A percentile compares a stretch with the other conserved stretches of the same genome.
phyloP scores from a whole-genome alignment of 2,888 invertebrate species.

The Meganola albula region DNA sequence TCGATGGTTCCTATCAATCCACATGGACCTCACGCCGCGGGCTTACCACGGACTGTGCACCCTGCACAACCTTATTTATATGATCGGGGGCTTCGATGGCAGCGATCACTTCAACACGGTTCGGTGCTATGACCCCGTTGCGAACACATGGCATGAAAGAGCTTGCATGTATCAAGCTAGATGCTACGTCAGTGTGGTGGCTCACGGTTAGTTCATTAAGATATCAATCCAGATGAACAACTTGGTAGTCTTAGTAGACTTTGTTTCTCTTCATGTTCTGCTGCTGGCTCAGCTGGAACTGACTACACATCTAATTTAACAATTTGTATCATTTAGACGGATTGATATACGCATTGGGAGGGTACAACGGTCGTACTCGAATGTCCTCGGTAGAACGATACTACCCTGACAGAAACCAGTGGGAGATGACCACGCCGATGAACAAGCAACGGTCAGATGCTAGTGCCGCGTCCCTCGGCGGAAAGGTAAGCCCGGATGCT shows the following conservation, averaged over 20 bases:
- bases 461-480: constrained; percentile 82
- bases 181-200: constrained; percentile 87
- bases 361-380: constrained; percentile 87
- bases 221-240: too few relatives aligned
- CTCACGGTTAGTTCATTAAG: constrained; percentile 77
- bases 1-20: constrained; percentile 84
- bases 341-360: constrained; percentile 89
- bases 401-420: constrained; percentile 85
- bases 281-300: too few relatives aligned
- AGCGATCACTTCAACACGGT: constrained; percentile 86
- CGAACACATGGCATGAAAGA: constrained; percentile 84
- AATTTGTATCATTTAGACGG: too few relatives aligned
- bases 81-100: constrained; percentile 91
- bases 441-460: constrained; percentile 86
- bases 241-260: too few relatives aligned
- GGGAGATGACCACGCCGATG: constrained; percentile 88
- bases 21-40: constrained; percentile 82
- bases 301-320: too few relatives aligned
- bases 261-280: too few relatives aligned
- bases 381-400: constrained; percentile 88
- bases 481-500: constrained; percentile 80
- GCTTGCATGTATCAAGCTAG: constrained; percentile 89
- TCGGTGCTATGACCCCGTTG: constrained; percentile 87
- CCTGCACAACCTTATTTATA: constrained; percentile 83
- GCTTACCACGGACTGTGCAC: constrained; percentile 89